A percentile compares a stretch with the other conserved stretches of the same genome.
phyloP scores from a whole-genome alignment of 2,797 vertebrate genomes.

The Poeciliopsis presidionis region DNA sequence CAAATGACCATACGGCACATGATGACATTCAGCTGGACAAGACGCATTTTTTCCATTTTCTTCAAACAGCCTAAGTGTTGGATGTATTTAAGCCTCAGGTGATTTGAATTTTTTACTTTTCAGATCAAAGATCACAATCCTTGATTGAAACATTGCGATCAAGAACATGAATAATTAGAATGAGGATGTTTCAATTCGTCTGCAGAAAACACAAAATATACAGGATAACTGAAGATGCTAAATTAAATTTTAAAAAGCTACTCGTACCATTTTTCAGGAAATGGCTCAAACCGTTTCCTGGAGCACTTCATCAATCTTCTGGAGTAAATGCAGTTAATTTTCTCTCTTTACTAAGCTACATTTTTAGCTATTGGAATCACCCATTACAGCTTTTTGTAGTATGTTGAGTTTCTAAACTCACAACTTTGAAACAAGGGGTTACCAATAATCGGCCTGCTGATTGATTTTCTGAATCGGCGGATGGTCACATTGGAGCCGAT shows the following conservation, averaged over 20 bases:
- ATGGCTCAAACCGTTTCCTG: not conserved
- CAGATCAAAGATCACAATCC: not conserved
- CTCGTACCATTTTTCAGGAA: not conserved
- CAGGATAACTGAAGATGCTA: not conserved
- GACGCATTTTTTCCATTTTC: not conserved
- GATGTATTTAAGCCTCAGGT: not conserved
- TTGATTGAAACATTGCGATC: not conserved
- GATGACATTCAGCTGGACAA: too few relatives aligned
- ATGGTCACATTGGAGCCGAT: not conserved
- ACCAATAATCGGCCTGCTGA: not conserved
- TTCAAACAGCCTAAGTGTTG: not conserved
- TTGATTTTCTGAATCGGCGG: too few relatives aligned
- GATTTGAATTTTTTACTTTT: not conserved
- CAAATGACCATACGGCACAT: not conserved
- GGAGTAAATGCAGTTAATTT: not conserved
- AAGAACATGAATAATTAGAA: not conserved
- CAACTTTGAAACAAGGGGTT: not conserved
- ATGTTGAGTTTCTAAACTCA: not conserved
- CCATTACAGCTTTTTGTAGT: not conserved
- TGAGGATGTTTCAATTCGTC: not conserved
- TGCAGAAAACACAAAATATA: not conserved
- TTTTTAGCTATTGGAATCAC: not conserved
- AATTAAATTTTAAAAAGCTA: not conserved
- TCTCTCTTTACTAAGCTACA: not conserved
- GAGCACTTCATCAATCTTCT: not conserved